phyloP scores from a whole-genome alignment of 2,888 invertebrate genomes.

The Cistogaster globosa region DNA sequence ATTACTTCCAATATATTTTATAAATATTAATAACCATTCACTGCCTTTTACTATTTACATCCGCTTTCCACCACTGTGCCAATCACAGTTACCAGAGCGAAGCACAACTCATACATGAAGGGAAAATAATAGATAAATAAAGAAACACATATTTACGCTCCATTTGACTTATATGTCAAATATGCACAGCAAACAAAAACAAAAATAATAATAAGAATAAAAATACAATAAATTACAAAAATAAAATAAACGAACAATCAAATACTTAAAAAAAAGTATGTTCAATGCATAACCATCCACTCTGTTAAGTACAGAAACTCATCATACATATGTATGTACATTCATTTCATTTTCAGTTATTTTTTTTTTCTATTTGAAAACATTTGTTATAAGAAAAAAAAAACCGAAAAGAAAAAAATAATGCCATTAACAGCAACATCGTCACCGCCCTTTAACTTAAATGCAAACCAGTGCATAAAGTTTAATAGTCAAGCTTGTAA shows the following conservation, averaged over 20 bases:
- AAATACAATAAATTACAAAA: not conserved
- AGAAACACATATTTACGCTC: constrained; percentile 64
- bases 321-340: too few relatives aligned
- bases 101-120: constrained; percentile 19
- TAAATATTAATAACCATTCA: too few relatives aligned
- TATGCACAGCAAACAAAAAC: constrained; percentile 40
- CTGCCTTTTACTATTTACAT: too few relatives aligned
- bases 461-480: constrained; percentile 43
- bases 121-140: constrained; percentile 56
- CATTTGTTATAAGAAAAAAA: constrained; percentile 29
- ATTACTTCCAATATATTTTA: too few relatives aligned
- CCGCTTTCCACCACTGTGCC: constrained; percentile 16
- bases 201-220: not conserved
- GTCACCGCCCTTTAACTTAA: constrained; percentile 39
- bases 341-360: constrained; percentile 8
- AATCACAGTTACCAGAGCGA: constrained; percentile 36
- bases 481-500: constrained; percentile 35
- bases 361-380: constrained; percentile 54
- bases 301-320: constrained; percentile 21
- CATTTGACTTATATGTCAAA: constrained; percentile 70
- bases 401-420: constrained; percentile 5
- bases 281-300: not conserved
- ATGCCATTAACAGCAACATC: constrained; percentile 31
- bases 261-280: not conserved
- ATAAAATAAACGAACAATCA: constrained; percentile 20